Evolutionary conservation across 2,797 vertebrate species (phyloP).

Genomic region (Cercopithecus neglectus): DNA sequence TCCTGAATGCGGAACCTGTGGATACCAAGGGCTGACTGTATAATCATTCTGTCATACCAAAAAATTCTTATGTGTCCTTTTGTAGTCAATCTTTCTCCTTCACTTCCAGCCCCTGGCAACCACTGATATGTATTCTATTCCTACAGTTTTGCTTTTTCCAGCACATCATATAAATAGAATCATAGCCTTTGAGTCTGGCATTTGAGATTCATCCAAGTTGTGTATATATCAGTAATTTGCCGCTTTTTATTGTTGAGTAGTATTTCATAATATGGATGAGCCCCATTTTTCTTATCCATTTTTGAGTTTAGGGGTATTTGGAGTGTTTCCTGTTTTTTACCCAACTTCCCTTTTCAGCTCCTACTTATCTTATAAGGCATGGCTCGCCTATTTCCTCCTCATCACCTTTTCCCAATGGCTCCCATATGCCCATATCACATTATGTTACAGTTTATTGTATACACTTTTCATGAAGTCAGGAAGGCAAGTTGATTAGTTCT

Average conservation of each 20-base stretch:
- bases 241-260: conserved; percentile 9
- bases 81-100: neutral
- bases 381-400: neutral
- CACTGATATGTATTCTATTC: neutral
- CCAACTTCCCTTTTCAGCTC: neutral
- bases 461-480: neutral
- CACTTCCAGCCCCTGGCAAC: neutral
- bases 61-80: neutral
- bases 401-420: neutral
- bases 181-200: neutral
- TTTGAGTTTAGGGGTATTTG: neutral
- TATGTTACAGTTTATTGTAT: neutral
- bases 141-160: conserved; percentile 3
- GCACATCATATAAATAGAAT: neutral
- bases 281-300: conserved; percentile 7
- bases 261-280: neutral
- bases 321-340: conserved; percentile 6
- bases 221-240: neutral
- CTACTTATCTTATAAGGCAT: neutral
- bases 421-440: neutral
- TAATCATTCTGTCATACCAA: neutral
- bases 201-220: neutral
- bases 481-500: neutral
- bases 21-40: neutral
- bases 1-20: neutral